Conservation (phyloP, 2,797 vertebrate genomes). For the Fundulus diaphanus region DNA sequence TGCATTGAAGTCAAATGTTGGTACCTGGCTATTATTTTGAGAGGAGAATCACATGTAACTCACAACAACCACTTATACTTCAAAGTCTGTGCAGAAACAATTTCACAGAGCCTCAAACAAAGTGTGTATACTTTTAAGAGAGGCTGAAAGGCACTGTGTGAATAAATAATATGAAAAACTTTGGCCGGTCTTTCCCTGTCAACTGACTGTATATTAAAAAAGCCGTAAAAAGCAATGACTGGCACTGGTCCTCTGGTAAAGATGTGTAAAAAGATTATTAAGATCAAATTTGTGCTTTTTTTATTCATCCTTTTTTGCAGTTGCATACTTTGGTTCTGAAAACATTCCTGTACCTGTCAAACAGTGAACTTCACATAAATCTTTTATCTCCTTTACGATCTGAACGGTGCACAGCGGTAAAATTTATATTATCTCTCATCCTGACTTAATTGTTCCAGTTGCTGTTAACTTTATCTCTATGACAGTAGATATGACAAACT, state of each 20-base stretch:
- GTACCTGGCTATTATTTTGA: not conserved
- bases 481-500: not conserved
- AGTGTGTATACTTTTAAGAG: not conserved
- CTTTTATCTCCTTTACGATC: not conserved
- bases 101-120: not conserved
- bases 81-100: not conserved
- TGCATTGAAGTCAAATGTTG: not conserved
- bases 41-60: not conserved
- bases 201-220: too few relatives aligned
- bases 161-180: not conserved
- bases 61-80: not conserved
- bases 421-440: too few relatives aligned
- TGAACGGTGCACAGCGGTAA: too few relatives aligned
- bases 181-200: not conserved
- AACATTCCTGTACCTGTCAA: too few relatives aligned
- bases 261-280: not conserved
- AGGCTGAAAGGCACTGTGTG: not conserved
- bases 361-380: not conserved
- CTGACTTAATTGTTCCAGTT: not conserved
- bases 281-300: not conserved
- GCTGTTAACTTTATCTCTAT: not conserved
- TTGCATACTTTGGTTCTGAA: too few relatives aligned
- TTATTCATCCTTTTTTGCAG: too few relatives aligned
- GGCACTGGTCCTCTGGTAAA: not conserved
- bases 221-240: too few relatives aligned